Evolutionary conservation across 2,797 vertebrate species (phyloP).

Genomic region (Cryptoprocta ferox): DNA sequence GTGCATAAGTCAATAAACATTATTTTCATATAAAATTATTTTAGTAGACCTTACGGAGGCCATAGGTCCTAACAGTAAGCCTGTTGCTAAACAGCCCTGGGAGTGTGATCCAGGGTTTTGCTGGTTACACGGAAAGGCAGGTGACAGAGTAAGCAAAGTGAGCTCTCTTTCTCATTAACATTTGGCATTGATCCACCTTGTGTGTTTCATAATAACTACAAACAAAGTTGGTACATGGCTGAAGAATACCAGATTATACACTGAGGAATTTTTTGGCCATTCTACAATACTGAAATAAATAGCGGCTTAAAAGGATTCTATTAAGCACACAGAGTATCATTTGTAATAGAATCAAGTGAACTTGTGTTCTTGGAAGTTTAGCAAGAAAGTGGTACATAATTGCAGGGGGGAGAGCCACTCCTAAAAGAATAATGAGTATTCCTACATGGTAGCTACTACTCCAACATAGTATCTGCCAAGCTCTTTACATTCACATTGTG

Average conservation of each 20-base stretch:
- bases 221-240: background rate
- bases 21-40: slow-evolving; percentile 21
- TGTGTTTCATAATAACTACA: background rate
- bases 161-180: background rate
- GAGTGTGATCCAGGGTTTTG: background rate
- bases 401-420: background rate
- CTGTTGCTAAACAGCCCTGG: background rate
- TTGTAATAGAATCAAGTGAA: background rate
- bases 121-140: background rate
- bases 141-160: background rate
- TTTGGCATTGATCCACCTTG: background rate
- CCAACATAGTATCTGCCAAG: background rate
- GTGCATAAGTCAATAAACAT: background rate
- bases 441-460: background rate
- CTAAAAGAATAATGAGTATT: background rate
- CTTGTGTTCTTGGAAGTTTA: background rate
- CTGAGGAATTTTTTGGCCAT: background rate
- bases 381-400: background rate
- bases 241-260: background rate
- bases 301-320: background rate
- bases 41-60: background rate
- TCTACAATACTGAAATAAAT: background rate
- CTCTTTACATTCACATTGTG: background rate
- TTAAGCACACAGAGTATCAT: background rate
- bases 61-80: background rate